phyloP scores from a whole-genome alignment of 2,797 vertebrate genomes.

The Ptychobarbus kaznakovi region DNA sequence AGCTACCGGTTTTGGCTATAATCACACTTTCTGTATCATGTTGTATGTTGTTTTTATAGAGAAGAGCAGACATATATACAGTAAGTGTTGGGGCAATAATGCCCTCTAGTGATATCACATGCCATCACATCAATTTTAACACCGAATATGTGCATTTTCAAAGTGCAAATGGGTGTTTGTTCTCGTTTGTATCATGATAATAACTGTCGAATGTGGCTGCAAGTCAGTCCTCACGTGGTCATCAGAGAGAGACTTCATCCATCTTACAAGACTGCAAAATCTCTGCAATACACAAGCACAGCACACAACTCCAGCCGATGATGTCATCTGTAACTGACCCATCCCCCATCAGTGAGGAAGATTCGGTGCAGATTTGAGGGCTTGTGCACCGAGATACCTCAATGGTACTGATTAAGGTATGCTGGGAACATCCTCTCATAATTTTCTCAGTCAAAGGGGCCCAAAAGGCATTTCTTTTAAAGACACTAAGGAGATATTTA shows the following conservation, averaged over 20 bases:
- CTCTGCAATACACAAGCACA: constrained; percentile 52
- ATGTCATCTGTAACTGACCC: constrained; percentile 62
- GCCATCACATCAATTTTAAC: constrained; percentile 8
- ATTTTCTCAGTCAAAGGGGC: constrained; percentile 28
- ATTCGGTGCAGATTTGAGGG: constrained; percentile 56
- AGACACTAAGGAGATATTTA: background rate
- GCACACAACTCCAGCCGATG: constrained; percentile 57
- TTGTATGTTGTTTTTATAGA: background rate
- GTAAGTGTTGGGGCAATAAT: constrained; percentile 7
- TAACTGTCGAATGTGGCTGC: background rate
- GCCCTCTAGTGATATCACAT: constrained; percentile 26
- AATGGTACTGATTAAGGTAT: constrained; percentile 50
- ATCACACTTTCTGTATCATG: background rate
- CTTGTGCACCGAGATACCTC: constrained; percentile 54
- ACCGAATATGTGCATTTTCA: background rate
- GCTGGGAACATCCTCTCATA: constrained; percentile 36
- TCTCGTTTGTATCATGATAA: background rate
- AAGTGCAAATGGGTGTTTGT: background rate
- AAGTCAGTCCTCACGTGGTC: background rate
- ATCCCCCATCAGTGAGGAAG: constrained; percentile 58
- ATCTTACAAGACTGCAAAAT: constrained; percentile 42
- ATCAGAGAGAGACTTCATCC: constrained; percentile 4
- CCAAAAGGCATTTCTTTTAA: constrained; percentile 25
- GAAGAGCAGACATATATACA: background rate
- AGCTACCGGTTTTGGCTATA: background rate